Base-by-base conservation (phyloP, 2,797 vertebrate genomes). In the Microctenopoma lineatum region DNA sequence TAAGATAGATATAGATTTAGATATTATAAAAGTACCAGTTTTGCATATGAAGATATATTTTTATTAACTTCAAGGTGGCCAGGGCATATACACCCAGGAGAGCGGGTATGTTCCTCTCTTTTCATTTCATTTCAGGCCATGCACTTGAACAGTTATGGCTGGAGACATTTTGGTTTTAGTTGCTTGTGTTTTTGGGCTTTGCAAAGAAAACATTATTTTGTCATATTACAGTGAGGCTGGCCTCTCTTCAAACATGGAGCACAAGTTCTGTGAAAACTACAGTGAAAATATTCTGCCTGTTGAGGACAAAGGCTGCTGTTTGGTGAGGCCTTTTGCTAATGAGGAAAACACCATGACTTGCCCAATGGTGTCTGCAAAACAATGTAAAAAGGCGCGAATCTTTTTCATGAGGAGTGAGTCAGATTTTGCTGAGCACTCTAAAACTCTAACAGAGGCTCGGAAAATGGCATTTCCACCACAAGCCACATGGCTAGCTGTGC, bases 101-200 rank as follows among this genome's bases (percentile, higher is more conserved):
- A 88, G 80, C 1, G 83, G 87, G 87, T 88, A 67, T 0, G 81
- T 66, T 59, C 39, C 29, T 61, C 16, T n/a, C 10, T 1, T 13
- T n/a, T 42, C 53, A 26, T n/a, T 39, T 46, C 0, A 42, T 2
- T 50, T 27, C 6, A 2, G 26, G 16, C 18, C 10, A 55, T 26
- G 13, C 4, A 8, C 15, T 54, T 4, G 14, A 12, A 18, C 18
- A 39, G 3, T 57, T 7, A 34, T 25, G 5, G 36, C 59, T 44
- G 42, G 3, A 26, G n/a, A n/a, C 4, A 51, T 21, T 46, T n/a
- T 14, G 11, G 32, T 36, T 2, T 11, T 36, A 36, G 34, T 7
- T 36, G 34, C 9, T 36, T 11, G 5, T 5, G 4, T 6, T 15
- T 58, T 50, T 9, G 16, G 0, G 21, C 15, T 38, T 55, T 39